Base-by-base conservation (phyloP, 2,888 invertebrate genomes). In the Saturnia japonica region DNA sequence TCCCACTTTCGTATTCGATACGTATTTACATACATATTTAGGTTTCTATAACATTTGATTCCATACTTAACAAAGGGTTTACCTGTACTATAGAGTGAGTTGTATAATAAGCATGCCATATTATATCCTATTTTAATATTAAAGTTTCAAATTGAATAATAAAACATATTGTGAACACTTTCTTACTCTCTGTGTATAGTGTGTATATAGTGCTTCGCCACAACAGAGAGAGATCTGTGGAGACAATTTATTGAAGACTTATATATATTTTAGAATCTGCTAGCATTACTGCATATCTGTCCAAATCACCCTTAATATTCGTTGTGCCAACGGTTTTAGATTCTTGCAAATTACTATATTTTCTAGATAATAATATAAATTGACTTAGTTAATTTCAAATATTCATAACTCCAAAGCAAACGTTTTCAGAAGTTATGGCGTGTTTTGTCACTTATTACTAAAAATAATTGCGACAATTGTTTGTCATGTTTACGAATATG, bases 1-100 rank as follows among this genome's bases (percentile, higher is more conserved):
- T 78, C 75, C 78, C 76, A 78, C 77, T 79, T 79, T 76, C 67
- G 70, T 70, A 42, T n/a, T 66, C 40, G 25, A 54, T 67, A 42
- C 51, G 40, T 60, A 69, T 71, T 45, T 40, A 71, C 69, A 67
- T 40, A 71, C 68, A 68, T 76, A 74, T 78, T 79, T 75, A 73
- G 73, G 73, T 79, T 75, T 75, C 70, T 74, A 69, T 76, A 74
- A 72, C 73, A 70, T 71, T 73, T 72, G 68, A 79, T 75, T 73
- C 60, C 47, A 72, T 69, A 72, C 69, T 71, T 25, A 68, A 42
- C 73, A 62, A 68, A 75, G 54, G 54, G 22, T n/a, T 70, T 62
- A 62, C 72, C 60, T 71, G 60, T 64, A 28, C 14, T 60, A 60
- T 25, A 60, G 9, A 60, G 6, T 60, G 12, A 54, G 28, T 12